Percentiles rank a stretch among this genome's conserved stretches.
These are phyloP conservation scores for Aphidius gifuensis DNA, from an alignment of 1,140 invertebrate genomes.

Conservation along the genomic window DNA sequence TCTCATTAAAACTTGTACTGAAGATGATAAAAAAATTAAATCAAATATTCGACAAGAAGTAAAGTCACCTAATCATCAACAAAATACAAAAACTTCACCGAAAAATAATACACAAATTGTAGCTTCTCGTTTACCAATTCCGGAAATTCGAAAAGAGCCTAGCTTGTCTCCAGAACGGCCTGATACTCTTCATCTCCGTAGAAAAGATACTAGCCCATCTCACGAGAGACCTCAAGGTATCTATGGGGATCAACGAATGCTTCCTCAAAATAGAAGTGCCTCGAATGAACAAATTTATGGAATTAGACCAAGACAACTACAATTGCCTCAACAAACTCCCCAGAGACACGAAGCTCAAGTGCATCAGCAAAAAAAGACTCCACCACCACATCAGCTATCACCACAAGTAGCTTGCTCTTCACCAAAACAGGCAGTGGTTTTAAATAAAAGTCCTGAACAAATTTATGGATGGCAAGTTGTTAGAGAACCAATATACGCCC, in stretches of 20 bases:
- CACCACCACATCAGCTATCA: background rate
- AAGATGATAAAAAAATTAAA: background rate
- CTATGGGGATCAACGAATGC: conserved; percentile 11
- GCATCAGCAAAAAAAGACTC: conserved; percentile 2
- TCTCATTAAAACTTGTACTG: conserved; percentile 9
- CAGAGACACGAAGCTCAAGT: conserved; percentile 1
- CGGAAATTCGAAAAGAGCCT: conserved; percentile 10
- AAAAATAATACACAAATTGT: conserved; percentile 10
- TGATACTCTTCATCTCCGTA: conserved; percentile 12
- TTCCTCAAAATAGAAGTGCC: background rate
- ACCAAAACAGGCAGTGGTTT: background rate
- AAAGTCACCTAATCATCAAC: background rate
- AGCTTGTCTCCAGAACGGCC: background rate
- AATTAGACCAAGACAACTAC: background rate
- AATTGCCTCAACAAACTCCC: background rate
- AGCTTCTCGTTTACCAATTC: background rate
- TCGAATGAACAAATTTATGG: conserved; percentile 16
- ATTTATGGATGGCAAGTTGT: conserved; percentile 3
- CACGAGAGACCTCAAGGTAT: conserved; percentile 14
- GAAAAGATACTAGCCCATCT: conserved; percentile 9
- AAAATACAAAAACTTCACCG: background rate
- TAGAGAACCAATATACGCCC: conserved; percentile 16
- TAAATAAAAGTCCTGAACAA: background rate
- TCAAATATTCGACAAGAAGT: background rate
- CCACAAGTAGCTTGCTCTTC: background rate